Conservation (phyloP, 2,888 invertebrate genomes). For the Heliconius ethilla region DNA sequence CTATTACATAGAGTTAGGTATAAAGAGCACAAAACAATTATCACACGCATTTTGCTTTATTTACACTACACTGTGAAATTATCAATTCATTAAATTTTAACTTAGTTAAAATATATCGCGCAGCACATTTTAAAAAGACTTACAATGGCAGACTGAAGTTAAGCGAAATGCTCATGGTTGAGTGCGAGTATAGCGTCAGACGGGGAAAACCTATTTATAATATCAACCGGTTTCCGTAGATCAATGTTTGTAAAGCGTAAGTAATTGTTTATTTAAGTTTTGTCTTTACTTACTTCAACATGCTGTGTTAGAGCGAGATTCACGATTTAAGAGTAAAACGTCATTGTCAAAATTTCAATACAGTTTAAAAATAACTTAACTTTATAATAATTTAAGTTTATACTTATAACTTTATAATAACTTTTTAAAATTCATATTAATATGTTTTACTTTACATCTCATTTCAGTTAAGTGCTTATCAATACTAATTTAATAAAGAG, state of each 20-base stretch:
- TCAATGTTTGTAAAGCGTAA: constrained; percentile 22
- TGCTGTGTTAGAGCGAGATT: background rate
- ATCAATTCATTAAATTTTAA: background rate
- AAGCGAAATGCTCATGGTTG: background rate
- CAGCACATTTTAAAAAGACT: constrained; percentile 27
- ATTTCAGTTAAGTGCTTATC: no score
- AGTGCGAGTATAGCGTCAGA: constrained; percentile 20
- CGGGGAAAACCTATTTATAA: constrained; percentile 38
- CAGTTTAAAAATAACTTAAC: background rate
- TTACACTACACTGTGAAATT: constrained; percentile 13
- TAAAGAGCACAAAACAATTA: constrained; percentile 23
- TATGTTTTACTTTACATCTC: no score
- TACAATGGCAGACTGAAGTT: constrained; percentile 22
- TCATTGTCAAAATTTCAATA: constrained; percentile 1
- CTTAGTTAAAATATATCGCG: background rate
- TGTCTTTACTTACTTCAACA: background rate
- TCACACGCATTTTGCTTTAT: constrained; percentile 34
- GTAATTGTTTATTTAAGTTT: constrained; percentile 11
- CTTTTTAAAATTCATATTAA: no score
- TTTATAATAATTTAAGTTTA: background rate
- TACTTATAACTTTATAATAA: background rate
- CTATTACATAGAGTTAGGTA: constrained; percentile 27
- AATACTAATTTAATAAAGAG: no score
- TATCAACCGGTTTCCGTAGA: constrained; percentile 33
- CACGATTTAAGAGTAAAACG: background rate